Evolutionary conservation across 2,888 invertebrate species (phyloP).

Genomic region (Diachrysia chrysitis): DNA sequence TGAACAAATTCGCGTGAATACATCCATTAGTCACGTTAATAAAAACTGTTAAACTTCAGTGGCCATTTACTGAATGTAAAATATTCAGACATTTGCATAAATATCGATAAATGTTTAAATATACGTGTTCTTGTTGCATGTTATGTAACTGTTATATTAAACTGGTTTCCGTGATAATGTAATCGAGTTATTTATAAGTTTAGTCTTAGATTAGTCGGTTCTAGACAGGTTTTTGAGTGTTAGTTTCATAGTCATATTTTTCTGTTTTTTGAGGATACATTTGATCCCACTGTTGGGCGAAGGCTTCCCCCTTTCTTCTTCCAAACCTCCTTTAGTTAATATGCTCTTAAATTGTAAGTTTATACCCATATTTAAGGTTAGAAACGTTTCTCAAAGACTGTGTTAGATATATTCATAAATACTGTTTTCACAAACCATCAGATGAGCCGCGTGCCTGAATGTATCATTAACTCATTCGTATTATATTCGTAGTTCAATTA

Average conservation of each 20-base stretch:
- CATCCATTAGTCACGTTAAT: background rate
- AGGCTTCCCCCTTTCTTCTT: too few species aligned
- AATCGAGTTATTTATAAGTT: background rate
- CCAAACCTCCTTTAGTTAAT: too few species aligned
- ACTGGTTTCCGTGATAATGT: background rate
- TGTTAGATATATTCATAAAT: too few species aligned
- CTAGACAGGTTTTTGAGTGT: background rate
- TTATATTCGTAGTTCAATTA: too few species aligned
- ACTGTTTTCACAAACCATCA: too few species aligned
- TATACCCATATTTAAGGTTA: too few species aligned
- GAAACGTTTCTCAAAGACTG: too few species aligned
- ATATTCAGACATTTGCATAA: background rate
- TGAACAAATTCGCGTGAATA: slow-evolving; percentile 2
- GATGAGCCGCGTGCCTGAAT: too few species aligned
- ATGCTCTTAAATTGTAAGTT: too few species aligned
- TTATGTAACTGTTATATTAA: background rate
- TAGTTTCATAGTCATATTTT: background rate
- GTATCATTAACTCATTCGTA: too few species aligned
- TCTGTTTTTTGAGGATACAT: too few species aligned
- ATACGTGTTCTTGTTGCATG: background rate
- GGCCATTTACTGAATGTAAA: background rate
- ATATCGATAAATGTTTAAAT: background rate
- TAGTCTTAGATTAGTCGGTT: background rate
- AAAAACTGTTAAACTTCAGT: slow-evolving; percentile 3
- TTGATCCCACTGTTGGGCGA: too few species aligned